Conservation (phyloP, 2,113 vertebrate genomes). For the Prochilodus magdalenae region DNA sequence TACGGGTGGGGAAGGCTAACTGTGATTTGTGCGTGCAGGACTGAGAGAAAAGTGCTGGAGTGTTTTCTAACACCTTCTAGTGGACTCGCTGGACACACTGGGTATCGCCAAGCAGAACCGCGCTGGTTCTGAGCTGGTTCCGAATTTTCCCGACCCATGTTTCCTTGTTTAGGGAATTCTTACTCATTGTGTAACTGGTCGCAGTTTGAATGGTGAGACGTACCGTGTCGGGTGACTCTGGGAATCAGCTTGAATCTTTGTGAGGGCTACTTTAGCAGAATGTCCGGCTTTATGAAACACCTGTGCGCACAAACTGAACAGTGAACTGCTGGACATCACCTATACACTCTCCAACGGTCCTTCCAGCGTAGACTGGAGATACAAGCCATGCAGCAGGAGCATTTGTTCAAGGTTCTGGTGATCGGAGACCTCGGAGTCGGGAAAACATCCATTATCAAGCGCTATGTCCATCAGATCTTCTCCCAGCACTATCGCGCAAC, state of each 20-base stretch:
- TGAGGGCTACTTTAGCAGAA: background rate
- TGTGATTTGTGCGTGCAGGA: background rate
- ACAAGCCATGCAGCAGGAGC: constrained; percentile 73
- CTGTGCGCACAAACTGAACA: background rate
- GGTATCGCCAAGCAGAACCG: too few relatives aligned
- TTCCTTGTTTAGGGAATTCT: background rate
- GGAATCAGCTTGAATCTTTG: background rate
- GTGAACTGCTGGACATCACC: background rate
- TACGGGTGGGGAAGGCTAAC: background rate
- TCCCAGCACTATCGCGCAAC: constrained; percentile 83
- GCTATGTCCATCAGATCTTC: constrained; percentile 82
- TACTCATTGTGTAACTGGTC: background rate
- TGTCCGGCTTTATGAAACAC: background rate
- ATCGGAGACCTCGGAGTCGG: constrained; percentile 82
- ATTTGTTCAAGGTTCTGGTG: constrained; percentile 79
- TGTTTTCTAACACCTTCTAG: background rate
- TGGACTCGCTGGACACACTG: too few relatives aligned
- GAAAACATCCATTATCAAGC: constrained; percentile 81
- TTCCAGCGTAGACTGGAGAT: background rate
- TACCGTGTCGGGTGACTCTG: background rate
- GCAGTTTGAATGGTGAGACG: background rate
- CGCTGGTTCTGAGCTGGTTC: too few relatives aligned
- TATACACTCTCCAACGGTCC: background rate
- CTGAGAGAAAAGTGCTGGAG: background rate
- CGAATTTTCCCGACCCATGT: too few relatives aligned